Base-by-base conservation (phyloP, 2,888 invertebrate species). In the Ochropacha duplaris region DNA sequence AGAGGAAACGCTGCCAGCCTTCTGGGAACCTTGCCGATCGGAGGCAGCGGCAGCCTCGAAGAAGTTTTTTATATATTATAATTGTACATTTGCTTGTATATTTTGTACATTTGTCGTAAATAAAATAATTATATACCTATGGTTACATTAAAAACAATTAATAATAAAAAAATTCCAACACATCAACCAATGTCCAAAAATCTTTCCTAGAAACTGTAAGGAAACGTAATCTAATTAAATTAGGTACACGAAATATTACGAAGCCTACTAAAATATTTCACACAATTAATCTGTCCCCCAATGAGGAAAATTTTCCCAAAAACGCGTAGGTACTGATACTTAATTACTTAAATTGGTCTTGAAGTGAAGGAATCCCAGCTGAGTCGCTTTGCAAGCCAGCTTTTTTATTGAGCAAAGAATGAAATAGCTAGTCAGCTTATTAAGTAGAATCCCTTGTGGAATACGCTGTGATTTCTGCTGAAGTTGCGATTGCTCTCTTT, bases 371-470 rank as follows among this genome's bases (percentile, higher is more conserved):
- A 50, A 50, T 56, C 49, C 50, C 56, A 22, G 16, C 24, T 50
- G 50, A 24, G 16, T 54, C 44, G 9, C 16, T 44, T 44, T 44
- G 44, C 44, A 9, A 44, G 44, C n/a, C 19, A 0, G 19, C 44
- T 44, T 44, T 44, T 64, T 62, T 65, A 69, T 65, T 54, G 56
- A 49, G 54, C 16, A 44, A 19, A 12, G 60, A 57, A 60, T 52
- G 62, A 62, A 67, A 65, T 12, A 31, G 57, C 31, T 44, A 49
- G 73, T 65, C 68, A 70, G 71, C 71, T 70, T 68, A 72, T 66
- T 71, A 62, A 61, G 62, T 56, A 44, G 58, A 64, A 62, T 69
- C 58, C 61, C 56, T 39, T 12, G 59, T 56, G 51, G 57, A 49
- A 65, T n/a, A n/a, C n/a, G n/a, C n/a, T n/a, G 59, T 58, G 14